These are phyloP conservation scores for Cryptoblepharus egeriae DNA, from an alignment of 2,797 vertebrate species.

Conservation along the genomic window DNA sequence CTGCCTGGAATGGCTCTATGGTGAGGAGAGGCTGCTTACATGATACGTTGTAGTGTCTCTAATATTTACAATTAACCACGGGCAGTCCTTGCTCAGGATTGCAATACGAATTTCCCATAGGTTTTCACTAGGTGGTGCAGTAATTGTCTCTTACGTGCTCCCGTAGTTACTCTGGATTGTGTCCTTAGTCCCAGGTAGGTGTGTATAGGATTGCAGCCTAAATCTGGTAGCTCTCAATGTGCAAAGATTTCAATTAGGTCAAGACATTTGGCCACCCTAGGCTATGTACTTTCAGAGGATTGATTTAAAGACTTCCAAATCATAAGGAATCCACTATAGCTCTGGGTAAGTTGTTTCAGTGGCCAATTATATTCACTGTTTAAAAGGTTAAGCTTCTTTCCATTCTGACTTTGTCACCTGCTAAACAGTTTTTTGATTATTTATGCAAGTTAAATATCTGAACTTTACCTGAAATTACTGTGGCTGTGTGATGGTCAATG, in stretches of 20 bases:
- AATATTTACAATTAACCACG: no score
- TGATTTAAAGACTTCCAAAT: conserved; percentile 23
- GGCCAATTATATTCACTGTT: conserved; percentile 7
- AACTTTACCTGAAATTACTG: not conserved
- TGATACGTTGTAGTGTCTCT: no score
- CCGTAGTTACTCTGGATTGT: no score
- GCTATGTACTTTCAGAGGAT: not conserved
- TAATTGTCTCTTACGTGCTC: no score
- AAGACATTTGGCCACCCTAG: not conserved
- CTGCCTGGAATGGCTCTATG: no score
- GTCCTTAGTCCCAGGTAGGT: no score
- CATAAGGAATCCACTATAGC: conserved; percentile 8
- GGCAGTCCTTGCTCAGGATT: no score
- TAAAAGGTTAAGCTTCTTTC: conserved; percentile 17
- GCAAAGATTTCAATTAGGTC: not conserved
- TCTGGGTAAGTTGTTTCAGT: conserved; percentile 6
- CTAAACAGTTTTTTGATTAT: conserved; percentile 19
- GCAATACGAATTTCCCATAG: no score
- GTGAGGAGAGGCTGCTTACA: no score
- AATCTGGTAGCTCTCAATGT: not conserved
- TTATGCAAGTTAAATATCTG: conserved; percentile 1
- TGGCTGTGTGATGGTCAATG: not conserved
- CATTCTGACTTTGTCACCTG: conserved; percentile 8
- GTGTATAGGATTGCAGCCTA: no score
- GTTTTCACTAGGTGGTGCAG: no score